These are phyloP conservation scores for Andrena bucephala DNA, from an alignment of 2,888 invertebrate genomes.

Conservation along the genomic window DNA sequence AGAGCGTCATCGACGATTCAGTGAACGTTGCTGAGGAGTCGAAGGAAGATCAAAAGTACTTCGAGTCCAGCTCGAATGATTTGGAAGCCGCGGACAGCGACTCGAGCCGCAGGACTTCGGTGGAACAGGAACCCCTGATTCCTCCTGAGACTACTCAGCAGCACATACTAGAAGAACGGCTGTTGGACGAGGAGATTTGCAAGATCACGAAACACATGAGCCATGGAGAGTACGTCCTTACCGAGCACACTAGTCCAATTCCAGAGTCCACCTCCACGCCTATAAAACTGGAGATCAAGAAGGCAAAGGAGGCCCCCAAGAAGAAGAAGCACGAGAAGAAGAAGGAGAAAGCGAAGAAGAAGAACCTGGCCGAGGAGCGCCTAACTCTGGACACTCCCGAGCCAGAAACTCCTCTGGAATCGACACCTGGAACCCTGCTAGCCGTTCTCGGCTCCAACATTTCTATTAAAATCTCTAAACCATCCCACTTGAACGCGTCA, in stretches of 20 bases:
- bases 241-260: constrained; percentile 80
- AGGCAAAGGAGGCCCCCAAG: background rate
- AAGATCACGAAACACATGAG: constrained; percentile 84
- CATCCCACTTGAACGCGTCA: background rate
- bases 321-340: constrained; percentile 54
- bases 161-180: constrained; percentile 80
- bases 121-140: constrained; percentile 34
- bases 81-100: background rate
- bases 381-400: constrained; percentile 64
- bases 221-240: constrained; percentile 83
- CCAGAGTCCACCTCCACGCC: constrained; percentile 75
- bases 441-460: background rate
- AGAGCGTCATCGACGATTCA: background rate
- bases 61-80: background rate
- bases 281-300: constrained; percentile 37
- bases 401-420: constrained; percentile 18
- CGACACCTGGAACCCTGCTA: background rate
- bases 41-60: background rate
- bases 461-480: constrained; percentile 17
- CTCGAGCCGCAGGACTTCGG: background rate
- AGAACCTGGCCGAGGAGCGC: constrained; percentile 78
- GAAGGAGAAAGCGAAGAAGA: constrained; percentile 70
- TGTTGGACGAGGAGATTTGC: constrained; percentile 83
- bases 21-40: background rate
- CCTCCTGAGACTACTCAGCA: constrained; percentile 57